phyloP scores from a whole-genome alignment of 2,888 invertebrate species.

The Norana najaformis region DNA sequence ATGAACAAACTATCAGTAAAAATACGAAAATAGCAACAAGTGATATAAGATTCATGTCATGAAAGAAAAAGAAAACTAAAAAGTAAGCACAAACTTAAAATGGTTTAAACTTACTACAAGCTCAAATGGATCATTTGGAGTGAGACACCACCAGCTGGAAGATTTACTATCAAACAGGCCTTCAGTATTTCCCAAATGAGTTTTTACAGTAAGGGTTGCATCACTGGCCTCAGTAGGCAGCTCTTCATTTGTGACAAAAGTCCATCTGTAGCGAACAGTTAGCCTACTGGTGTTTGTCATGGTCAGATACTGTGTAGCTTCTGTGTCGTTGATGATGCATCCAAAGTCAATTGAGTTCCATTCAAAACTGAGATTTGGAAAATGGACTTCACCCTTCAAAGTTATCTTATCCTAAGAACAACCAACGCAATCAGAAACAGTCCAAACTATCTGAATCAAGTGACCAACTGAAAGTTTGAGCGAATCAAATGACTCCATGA shows the following conservation, averaged over 20 bases:
- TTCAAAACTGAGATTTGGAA: conserved; percentile 70
- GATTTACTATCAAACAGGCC: neutral
- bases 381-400: conserved; percentile 71
- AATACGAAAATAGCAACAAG: neutral
- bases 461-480: too few species aligned
- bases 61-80: neutral
- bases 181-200: neutral
- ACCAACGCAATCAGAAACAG: neutral
- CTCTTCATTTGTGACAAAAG: conserved; percentile 55
- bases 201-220: neutral
- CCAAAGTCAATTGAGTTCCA: conserved; percentile 70
- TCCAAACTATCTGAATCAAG: neutral
- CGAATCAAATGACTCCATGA: neutral
- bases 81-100: neutral
- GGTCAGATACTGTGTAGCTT: conserved; percentile 63
- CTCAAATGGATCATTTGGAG: neutral
- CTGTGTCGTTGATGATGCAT: conserved; percentile 67
- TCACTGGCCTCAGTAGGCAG: neutral
- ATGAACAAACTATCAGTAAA: neutral
- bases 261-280: conserved; percentile 64
- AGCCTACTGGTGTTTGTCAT: conserved; percentile 67
- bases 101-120: neutral
- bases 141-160: conserved; percentile 15
- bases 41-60: neutral
- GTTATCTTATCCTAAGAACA: conserved; percentile 8